Evolutionary conservation across 2,888 invertebrate species (phyloP).

Genomic region (Cantharis rustica): DNA sequence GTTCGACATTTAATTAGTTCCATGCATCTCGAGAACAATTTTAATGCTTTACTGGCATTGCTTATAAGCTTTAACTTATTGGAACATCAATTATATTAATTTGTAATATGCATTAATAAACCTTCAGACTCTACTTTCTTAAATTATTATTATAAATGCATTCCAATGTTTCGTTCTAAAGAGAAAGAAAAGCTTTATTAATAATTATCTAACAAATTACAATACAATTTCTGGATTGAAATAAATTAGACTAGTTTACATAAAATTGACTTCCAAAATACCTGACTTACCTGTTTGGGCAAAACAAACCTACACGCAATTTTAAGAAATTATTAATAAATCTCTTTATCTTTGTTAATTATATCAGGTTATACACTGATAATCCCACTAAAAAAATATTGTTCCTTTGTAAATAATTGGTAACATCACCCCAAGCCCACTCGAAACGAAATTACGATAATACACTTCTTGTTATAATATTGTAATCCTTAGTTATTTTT

Average conservation of each 20-base stretch:
- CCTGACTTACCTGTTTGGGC: not conserved
- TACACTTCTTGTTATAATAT: too few relatives aligned
- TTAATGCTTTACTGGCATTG: not conserved
- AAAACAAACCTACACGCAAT: not conserved
- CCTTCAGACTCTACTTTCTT: not conserved
- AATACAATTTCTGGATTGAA: not conserved
- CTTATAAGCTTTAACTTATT: not conserved
- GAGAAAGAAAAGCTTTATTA: not conserved
- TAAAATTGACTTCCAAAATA: not conserved
- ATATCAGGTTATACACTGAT: not conserved
- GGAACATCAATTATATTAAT: not conserved
- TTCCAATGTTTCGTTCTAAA: not conserved
- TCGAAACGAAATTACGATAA: too few relatives aligned
- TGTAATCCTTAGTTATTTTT: not conserved
- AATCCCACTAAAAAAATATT: too few relatives aligned
- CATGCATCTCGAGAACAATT: not conserved
- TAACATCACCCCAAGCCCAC: too few relatives aligned
- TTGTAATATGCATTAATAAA: not conserved
- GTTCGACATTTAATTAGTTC: not conserved
- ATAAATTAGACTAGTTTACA: not conserved
- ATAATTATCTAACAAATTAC: not conserved
- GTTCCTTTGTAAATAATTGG: too few relatives aligned
- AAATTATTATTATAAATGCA: not conserved
- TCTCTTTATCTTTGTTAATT: not conserved
- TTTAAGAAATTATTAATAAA: not conserved